Base-by-base conservation (phyloP, 2,797 vertebrate genomes). In the Delichon dasypus region DNA sequence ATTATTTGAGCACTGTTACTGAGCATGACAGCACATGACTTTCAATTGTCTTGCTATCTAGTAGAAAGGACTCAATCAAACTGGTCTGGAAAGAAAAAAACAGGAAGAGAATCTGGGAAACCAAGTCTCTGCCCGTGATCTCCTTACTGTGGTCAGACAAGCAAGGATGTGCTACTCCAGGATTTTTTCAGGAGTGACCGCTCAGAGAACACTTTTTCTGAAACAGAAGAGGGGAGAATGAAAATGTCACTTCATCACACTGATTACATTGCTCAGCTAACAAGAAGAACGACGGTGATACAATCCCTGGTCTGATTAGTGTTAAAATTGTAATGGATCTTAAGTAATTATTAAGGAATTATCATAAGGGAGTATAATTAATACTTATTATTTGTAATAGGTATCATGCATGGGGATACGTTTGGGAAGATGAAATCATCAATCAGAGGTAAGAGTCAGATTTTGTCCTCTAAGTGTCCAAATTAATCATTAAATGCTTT, bases 291-390 rank as follows among this genome's bases (percentile, higher is more conserved):
- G 85, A 71, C 26, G 40, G 57, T 50, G 55, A 90, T 64, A 85
- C 20, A 90, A 58, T 40, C 67, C 36, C 20, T 76, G 10, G 42
- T 62, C 47, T 94, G 92, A 92, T 92, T 85, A 85, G 45, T 79
- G 30, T 62, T 90, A 85, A 89, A 96, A 93, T 68, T 64, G 21
- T 66, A 89, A 89, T 60, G 68, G 57, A 82, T 71, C 50, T 96
- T 87, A 85, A 88, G 34, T 42, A 90, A 89, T 93, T 93, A 93
- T 81, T 88, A 93, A 68, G 45, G 58, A 84, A 88, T 88, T 88
- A 86, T 75, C 25, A 32, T 51, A 90, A 72, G 30, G 7, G 61
- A 72, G 27, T 55, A 71, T 65, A 93, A 95, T 91, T 90, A 88
- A 95, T 88, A 78, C 25, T 20, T 84, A 77, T 91, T 96, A 86